These are phyloP conservation scores for Syndactyla subalaris DNA, from an alignment of 2,797 vertebrate species.

Conservation along the genomic window DNA sequence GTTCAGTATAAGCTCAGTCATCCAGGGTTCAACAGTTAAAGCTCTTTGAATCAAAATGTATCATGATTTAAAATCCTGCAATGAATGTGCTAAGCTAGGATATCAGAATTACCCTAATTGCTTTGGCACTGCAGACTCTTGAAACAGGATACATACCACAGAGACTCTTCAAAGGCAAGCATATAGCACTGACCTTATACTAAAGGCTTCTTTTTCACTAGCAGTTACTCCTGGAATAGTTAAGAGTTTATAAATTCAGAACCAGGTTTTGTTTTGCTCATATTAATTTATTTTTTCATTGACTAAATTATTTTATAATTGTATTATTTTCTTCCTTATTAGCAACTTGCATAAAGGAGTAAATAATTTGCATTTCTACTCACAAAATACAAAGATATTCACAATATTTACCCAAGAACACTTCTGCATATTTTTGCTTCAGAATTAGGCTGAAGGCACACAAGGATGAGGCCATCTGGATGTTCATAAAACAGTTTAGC, in stretches of 20 bases:
- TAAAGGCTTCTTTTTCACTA: background rate
- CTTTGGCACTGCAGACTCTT: background rate
- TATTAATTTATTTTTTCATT: background rate
- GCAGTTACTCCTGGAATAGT: conserved; percentile 15
- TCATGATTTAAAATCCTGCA: background rate
- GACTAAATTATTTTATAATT: background rate
- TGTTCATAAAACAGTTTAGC: background rate
- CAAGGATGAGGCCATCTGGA: background rate
- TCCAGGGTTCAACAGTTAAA: background rate
- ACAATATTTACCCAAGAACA: background rate
- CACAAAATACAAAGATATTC: background rate
- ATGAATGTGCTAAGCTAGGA: background rate
- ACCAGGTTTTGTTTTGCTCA: background rate
- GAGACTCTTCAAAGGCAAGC: background rate
- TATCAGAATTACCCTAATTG: conserved; percentile 4
- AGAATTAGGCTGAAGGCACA: background rate
- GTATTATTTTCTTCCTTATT: background rate
- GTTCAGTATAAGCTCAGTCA: background rate
- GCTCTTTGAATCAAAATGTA: background rate
- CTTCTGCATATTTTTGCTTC: background rate
- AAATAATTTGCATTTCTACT: background rate
- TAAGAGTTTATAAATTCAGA: background rate
- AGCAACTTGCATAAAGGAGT: background rate
- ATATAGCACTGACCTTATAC: background rate
- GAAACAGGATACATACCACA: background rate